Percentiles rank a stretch among this genome's conserved stretches.
These are phyloP conservation scores for Thaleichthys pacificus DNA, from an alignment of 2,797 vertebrate species.

Conservation along the genomic window DNA sequence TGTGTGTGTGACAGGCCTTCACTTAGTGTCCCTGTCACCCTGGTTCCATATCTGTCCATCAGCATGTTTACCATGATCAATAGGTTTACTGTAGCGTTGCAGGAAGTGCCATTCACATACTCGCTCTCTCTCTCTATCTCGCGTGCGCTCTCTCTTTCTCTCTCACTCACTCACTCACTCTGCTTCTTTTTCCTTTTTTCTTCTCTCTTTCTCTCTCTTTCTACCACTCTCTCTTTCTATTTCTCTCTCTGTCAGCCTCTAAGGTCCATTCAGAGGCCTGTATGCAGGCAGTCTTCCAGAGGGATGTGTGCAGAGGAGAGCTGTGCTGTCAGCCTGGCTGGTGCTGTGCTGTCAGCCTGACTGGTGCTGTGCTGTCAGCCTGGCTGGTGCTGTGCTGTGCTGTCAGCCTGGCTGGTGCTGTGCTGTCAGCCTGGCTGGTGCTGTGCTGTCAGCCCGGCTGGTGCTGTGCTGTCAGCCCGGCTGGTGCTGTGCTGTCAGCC, in stretches of 20 bases:
- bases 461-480: too few species aligned
- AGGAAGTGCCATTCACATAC: constrained; percentile 5
- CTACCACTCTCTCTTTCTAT: background rate
- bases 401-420: too few species aligned
- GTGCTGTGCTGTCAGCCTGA: too few species aligned
- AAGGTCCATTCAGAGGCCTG: background rate
- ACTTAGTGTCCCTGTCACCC: constrained; percentile 30
- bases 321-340: too few species aligned
- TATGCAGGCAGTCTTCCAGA: background rate
- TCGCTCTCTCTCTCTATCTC: background rate
- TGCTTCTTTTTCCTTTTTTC: too few species aligned
- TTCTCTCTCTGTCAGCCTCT: background rate
- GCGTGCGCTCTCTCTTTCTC: background rate
- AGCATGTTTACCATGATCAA: constrained; percentile 29
- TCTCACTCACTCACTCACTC: background rate
- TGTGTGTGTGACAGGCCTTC: constrained; percentile 32
- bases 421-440: too few species aligned
- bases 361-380: too few species aligned
- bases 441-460: constrained; percentile 30
- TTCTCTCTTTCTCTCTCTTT: background rate
- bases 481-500: too few species aligned
- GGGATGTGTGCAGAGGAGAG: constrained; percentile 27
- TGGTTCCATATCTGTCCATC: constrained; percentile 28
- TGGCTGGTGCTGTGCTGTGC: too few species aligned
- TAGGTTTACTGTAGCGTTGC: constrained; percentile 32